Conservation (phyloP, 1,140 invertebrate species). For the Sarcophaga bullata region DNA sequence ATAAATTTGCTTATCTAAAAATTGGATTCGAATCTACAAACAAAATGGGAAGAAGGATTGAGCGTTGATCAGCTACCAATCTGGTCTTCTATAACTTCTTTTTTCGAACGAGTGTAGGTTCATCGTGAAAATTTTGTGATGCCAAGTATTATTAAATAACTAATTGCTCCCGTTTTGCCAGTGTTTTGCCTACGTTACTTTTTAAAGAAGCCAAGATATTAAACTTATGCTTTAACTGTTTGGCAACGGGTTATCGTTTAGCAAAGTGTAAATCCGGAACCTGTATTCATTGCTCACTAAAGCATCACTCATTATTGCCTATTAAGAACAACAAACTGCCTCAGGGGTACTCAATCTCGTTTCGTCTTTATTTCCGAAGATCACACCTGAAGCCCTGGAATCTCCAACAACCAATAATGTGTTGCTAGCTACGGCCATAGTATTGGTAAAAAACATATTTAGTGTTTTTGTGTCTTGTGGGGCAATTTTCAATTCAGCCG, state of each 20-base stretch:
- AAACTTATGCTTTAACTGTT: conserved; percentile 32
- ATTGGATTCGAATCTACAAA: background rate
- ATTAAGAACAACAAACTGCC: background rate
- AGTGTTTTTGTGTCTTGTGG: conserved; percentile 34
- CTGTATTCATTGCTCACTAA: conserved; percentile 23
- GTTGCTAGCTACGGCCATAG: conserved; percentile 38
- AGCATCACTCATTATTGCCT: conserved; percentile 36
- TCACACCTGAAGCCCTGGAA: background rate
- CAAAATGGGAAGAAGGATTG: conserved; percentile 27
- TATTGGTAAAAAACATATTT: conserved; percentile 25
- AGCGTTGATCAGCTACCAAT: background rate
- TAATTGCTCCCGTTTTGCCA: background rate
- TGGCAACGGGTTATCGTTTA: conserved; percentile 16
- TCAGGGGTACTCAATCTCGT: background rate
- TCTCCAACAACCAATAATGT: conserved; percentile 4
- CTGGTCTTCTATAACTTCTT: conserved; percentile 3
- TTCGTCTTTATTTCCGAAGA: background rate
- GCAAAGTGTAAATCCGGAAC: conserved; percentile 13
- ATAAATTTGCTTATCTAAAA: conserved; percentile 29
- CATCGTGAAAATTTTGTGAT: conserved; percentile 19
- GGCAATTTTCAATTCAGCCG: conserved; percentile 38
- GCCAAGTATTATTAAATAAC: background rate
- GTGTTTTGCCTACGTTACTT: conserved; percentile 1
- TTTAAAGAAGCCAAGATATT: conserved; percentile 34
- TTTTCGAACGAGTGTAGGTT: conserved; percentile 9